Evolutionary conservation across 1,140 invertebrate genomes (phyloP), one percentile per base, ranked within the genome.

Genomic region (Pseudomyrmex flavicornis): DNA sequence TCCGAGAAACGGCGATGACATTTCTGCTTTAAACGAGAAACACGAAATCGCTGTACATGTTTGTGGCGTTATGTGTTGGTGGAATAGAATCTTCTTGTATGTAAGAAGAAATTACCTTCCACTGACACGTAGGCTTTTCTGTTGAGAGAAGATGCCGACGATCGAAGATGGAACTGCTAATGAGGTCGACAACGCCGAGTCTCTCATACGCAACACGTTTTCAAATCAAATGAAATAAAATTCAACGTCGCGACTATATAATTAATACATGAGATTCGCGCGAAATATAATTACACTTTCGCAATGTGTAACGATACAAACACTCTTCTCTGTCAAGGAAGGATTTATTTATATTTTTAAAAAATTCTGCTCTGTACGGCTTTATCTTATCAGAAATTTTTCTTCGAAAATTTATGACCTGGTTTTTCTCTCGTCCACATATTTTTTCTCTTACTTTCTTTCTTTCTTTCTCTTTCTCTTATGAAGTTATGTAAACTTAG

Each of bases 21-120:
- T 69, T 15, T 79, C 63, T 26, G 20, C 52, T 79, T 79, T 79
- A 79, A 77, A 68, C 12, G 44, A 70, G 76, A 58, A 58, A 58
- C 10, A 65, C 26, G 2, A 61, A 79, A 59, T 59, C 65, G 50
- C 52, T 2, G 52, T 79, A 35, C 35, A 69, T 59, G 15, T 58
- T 79, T 79, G 35, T 70, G 17, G 44, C 35, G 17, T 69, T 58
- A 56, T 56, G n/a, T 58, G 2, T 56, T 68, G 20, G 52, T 26
- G 52, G 13, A 48, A 69, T 46, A 68, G 5, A 20, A 58, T 69
- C 17, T 50, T 76, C 48, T 48, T 46, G 35, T 76, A 17, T 13
- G 13, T 77, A 69, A 69, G 35, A 79, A 79, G 35, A 79, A 58
- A 69, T 66, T 68, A 68, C 15, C 9, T 68, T 54, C 3, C 12